Evolutionary conservation across 2,888 invertebrate genomes (phyloP), one percentile per base, ranked within the genome.

Genomic region (Biston betularia): DNA sequence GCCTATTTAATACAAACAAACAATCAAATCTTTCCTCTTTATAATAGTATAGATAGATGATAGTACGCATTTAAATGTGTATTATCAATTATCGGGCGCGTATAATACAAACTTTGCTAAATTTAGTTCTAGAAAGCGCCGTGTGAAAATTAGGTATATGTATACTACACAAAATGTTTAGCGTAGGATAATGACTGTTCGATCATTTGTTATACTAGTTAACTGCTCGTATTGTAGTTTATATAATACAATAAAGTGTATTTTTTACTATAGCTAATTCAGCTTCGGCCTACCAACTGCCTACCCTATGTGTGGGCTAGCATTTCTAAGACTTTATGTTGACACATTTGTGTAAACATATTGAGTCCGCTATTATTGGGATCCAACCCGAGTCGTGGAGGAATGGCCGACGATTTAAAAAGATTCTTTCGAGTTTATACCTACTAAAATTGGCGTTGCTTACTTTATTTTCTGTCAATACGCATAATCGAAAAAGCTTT

Each of bases 291-390:
- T n/a, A 34, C 45, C 33, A 14, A 48, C 42, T 46, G 52, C 35
- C 46, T 49, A 56, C 45, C 42, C 49, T 12, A 58, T 46, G 24
- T 14, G 44, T 11, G 12, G 48, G 11, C 53, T n/a, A 48, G 38
- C 64, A 48, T 61, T 57, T 63, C 61, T 58, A 61, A 57, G 60
- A 42, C 63, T 57, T 65, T 61, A 63, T 72, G 71, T 65, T 52
- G 42, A 69, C 63, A 69, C 57, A 70, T 73, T 73, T 55, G 68
- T 58, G 58, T 62, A 52, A 59, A 63, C 50, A 35, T 65, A 74
- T 74, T 69, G 69, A 64, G 68, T 72, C 72, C 57, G 67, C 66
- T 62, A 75, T 79, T 77, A 76, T 70, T 64, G 3, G 64, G 40
- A 58, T 14, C 48, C n/a, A 8, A 9, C 10, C 24, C 44, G 34